A percentile compares a stretch with the other conserved stretches of the same genome.
These are phyloP conservation scores for Apogon hyalosoma DNA, from an alignment of 2,797 vertebrate genomes.

Conservation along the genomic window DNA sequence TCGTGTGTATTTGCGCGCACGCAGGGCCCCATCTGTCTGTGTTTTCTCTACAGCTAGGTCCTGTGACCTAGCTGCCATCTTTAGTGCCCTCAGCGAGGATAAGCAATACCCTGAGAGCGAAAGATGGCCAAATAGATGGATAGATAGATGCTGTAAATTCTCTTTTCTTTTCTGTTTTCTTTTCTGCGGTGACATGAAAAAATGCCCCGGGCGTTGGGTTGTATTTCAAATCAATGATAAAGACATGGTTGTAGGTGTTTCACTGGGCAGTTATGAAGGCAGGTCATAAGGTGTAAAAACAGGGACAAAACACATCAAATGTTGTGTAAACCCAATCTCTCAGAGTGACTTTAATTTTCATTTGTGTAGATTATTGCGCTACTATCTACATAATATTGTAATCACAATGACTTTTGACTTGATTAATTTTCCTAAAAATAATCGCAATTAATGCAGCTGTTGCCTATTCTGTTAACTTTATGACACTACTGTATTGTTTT, in stretches of 20 bases:
- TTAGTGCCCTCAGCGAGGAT: constrained; percentile 73
- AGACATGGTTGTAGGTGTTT: constrained; percentile 21
- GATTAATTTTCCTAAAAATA: too few species aligned
- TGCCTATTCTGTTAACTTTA: too few species aligned
- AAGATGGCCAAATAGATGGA: constrained; percentile 58
- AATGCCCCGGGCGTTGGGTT: constrained; percentile 32
- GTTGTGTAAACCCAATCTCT: neutral
- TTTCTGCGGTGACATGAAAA: constrained; percentile 41
- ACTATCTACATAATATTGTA: too few species aligned
- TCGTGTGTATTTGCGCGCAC: constrained; percentile 38
- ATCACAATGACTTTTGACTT: too few species aligned
- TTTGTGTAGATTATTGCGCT: too few species aligned
- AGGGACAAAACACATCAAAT: neutral
- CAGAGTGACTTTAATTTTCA: too few species aligned
- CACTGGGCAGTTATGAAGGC: neutral
- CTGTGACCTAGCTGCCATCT: constrained; percentile 82
- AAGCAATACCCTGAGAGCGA: constrained; percentile 70
- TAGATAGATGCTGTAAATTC: constrained; percentile 40
- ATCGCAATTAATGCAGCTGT: too few species aligned
- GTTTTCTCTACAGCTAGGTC: constrained; percentile 78
- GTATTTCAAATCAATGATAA: constrained; percentile 39
- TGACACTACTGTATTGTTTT: too few species aligned
- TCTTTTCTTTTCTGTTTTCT: constrained; percentile 24
- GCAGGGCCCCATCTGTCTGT: constrained; percentile 81
- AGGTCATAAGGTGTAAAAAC: constrained; percentile 2